Base-by-base conservation (phyloP, 2,888 invertebrate genomes). In the Sphaeridia pumilis region DNA sequence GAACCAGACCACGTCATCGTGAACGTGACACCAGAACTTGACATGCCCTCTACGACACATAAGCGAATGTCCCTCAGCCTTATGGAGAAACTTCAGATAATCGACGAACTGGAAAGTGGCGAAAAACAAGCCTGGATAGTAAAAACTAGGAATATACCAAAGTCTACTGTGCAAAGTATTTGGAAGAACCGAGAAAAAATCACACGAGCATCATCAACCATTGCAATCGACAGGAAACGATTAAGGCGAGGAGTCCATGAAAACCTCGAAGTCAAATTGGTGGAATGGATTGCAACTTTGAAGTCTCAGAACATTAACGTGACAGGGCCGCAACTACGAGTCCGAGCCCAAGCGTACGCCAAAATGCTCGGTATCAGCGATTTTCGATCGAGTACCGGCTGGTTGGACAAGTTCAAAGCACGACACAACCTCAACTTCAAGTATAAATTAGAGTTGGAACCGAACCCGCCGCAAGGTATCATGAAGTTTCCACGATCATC, bases 241-340 rank as follows among this genome's bases (percentile, higher is more conserved):
- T 50, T 43, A 26, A 28, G 56, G 24, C 38, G 42, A 26, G 50
- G 53, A 1, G 48, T 52, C 12, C 54, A 52, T 49, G 54, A 54
- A 27, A 49, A 58, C 47, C 38, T 62, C 12, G 60, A 60, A 27
- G 10, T 26, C 10, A 54, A 49, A 34, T 26, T 60, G 1, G 22
- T 57, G 0, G 54, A 56, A 25, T 60, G 60, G 60, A 56, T 57
- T 21, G 58, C 57, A 0, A 28, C 56, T 2, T 46, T 58, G 36
- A 48, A 54, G 35, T 28, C 52, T 20, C 49, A 74, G 65, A 68
- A 69, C 60, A 72, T 71, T 42, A 38, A 56, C 10, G 35, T 61
- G 1, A 53, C 49, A 52, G 61, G 63, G 2, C 58, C 59, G 5
- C 42, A 60, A 3, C 28, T 62, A 2, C 28, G 47, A n/a, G 54